Percentiles rank a stretch among this genome's conserved stretches.
Conservation (phyloP, 2,797 vertebrate species). For the Clarias fuscus region DNA sequence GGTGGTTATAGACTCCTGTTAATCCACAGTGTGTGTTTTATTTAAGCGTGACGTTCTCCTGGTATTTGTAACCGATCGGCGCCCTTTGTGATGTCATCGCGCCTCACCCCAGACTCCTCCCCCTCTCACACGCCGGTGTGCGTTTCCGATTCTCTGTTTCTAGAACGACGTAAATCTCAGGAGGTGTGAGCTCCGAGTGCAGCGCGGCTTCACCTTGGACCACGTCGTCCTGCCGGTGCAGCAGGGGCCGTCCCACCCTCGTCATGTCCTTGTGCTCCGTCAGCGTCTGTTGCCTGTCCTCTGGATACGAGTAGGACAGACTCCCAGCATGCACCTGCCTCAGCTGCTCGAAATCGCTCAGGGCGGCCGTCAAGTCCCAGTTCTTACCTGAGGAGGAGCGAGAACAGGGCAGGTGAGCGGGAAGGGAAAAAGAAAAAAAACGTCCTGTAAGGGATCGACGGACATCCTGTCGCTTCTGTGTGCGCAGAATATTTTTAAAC, state of each 20-base stretch:
- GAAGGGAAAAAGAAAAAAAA: neutral
- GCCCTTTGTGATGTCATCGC: neutral
- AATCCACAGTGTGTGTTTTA: neutral
- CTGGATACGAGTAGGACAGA: slow-evolving; percentile 71
- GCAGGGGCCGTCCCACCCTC: slow-evolving; percentile 73
- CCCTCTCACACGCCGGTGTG: neutral
- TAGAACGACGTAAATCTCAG: neutral
- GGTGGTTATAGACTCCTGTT: neutral
- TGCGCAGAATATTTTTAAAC: slow-evolving; percentile 63
- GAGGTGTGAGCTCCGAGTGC: neutral
- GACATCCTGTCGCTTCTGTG: slow-evolving; percentile 48
- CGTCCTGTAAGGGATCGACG: neutral
- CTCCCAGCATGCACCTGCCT: slow-evolving; percentile 88
- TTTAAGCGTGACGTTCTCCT: neutral
- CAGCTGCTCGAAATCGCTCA: slow-evolving; percentile 94
- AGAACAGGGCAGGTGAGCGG: neutral
- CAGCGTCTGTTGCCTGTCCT: slow-evolving; percentile 65
- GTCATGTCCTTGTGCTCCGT: slow-evolving; percentile 76
- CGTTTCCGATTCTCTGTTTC: neutral
- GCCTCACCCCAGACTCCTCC: neutral
- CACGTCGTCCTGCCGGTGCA: slow-evolving; percentile 90
- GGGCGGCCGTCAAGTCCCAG: slow-evolving; percentile 92
- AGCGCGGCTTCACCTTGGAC: slow-evolving; percentile 81
- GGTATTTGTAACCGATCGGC: neutral
- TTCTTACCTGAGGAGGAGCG: slow-evolving; percentile 84